Evolutionary conservation across 2,797 vertebrate genomes (phyloP).

Genomic region (Saxicola maurus): DNA sequence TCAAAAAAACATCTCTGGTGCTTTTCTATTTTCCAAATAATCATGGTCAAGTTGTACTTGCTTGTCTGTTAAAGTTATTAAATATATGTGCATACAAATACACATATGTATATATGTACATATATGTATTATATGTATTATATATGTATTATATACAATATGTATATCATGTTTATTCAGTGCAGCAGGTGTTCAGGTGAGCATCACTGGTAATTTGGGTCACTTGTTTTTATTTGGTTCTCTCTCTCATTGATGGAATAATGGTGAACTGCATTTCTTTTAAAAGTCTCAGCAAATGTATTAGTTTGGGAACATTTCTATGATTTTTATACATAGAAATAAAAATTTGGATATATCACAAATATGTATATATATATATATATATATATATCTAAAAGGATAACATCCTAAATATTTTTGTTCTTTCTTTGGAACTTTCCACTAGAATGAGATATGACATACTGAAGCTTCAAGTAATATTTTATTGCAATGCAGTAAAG

Average conservation of each 20-base stretch:
- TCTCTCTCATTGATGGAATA: background rate
- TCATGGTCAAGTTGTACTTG: background rate
- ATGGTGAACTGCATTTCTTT: background rate
- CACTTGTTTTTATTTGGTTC: background rate
- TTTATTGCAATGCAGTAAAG: background rate
- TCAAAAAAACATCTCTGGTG: background rate
- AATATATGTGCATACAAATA: background rate
- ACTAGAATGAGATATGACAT: rapidly evolving
- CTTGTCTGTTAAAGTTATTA: background rate
- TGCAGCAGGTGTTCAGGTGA: background rate
- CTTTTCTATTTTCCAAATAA: background rate
- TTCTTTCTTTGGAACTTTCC: background rate
- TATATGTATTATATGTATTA: too few relatives aligned
- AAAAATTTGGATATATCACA: background rate
- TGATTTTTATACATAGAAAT: background rate
- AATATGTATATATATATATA: too few relatives aligned
- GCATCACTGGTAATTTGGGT: background rate
- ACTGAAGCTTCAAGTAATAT: background rate
- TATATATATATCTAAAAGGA: background rate
- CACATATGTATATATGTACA: too few relatives aligned
- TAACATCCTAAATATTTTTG: background rate
- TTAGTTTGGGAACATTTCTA: background rate
- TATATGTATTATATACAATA: too few relatives aligned
- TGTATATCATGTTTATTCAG: background rate
- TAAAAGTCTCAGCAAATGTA: background rate